Evolutionary conservation across 2,113 vertebrate genomes (phyloP).

Genomic region (Puntigrus tetrazona): DNA sequence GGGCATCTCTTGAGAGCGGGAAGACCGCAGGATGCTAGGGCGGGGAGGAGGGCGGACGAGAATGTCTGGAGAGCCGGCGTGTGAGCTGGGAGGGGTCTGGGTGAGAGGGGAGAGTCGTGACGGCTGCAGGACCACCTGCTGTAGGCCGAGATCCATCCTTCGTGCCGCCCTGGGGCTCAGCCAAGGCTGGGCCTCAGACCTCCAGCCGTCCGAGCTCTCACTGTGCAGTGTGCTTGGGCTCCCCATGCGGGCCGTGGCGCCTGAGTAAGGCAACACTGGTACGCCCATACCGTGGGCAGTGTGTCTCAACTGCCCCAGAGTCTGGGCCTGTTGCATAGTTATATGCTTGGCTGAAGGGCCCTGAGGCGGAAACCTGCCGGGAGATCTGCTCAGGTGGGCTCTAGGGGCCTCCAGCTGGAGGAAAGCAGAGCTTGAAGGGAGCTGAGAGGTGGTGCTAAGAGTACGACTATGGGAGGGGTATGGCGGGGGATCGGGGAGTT

Average conservation of each 20-base stretch:
- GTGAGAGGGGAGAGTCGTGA: conserved; percentile 96
- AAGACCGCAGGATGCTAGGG: conserved; percentile 87
- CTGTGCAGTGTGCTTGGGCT: conserved; percentile 93
- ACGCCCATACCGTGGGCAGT: conserved; percentile 98
- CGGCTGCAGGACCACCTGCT: conserved; percentile 97
- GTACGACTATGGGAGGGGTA: conserved; percentile 74
- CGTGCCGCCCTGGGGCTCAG: conserved; percentile 93
- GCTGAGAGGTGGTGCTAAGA: conserved; percentile 76
- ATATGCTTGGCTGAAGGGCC: conserved; percentile 88
- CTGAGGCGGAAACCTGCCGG: conserved; percentile 78
- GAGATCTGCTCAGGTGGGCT: conserved; percentile 82
- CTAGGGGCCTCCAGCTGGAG: conserved; percentile 93
- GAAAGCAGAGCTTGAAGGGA: conserved; percentile 85
- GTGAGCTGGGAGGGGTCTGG: conserved; percentile 96
- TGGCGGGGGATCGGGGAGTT: conserved; percentile 84
- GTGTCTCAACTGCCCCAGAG: conserved; percentile 98
- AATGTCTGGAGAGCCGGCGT: conserved; percentile 93
- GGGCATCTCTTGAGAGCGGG: conserved; percentile 86
- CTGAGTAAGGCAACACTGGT: conserved; percentile 99
- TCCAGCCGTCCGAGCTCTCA: conserved; percentile 87
- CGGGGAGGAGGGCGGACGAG: conserved; percentile 90
- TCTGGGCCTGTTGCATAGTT: conserved; percentile 95
- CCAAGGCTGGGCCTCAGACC: conserved; percentile 88
- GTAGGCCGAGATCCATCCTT: conserved; percentile 92
- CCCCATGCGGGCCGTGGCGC: conserved; percentile 85